Base-by-base conservation (phyloP, 1,140 invertebrate genomes). In the Archegozetes longisetosus region DNA sequence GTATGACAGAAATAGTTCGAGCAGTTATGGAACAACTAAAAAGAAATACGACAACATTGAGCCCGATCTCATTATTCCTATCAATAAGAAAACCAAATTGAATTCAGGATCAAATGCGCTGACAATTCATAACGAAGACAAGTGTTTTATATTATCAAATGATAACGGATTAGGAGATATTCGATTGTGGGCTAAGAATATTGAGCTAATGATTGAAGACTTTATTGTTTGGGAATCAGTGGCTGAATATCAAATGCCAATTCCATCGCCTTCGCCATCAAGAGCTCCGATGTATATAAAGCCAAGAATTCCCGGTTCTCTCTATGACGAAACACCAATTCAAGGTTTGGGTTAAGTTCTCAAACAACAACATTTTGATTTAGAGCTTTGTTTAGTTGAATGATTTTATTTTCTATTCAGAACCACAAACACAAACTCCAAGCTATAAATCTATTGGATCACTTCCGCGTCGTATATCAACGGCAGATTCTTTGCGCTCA, bases 261-360 rank as follows among this genome's bases (percentile, higher is more conserved):
- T 82, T 12, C 74, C 77, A 3, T 74, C 71, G 22, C 72, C 77
- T 6, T 75, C 77, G 54, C 72, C 71, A 59, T 68, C 68, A 3
- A 73, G 73, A 54, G 70, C 74, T 60, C 73, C 73, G 6, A 76
- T 79, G 62, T 71, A 72, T 26, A 69, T 70, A 29, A 71, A 71
- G 28, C 71, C 73, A 32, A 66, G 76, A 63, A 22, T 58, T 48
- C 77, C 79, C 61, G 76, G 77, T 50, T 79, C 79, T 26, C 64
- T 81, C 1, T 81, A 81, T 61, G 78, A 81, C 60, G 76, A 81
- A 70, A 80, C 77, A 29, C 77, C 79, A 50, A 67, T 80, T 23
- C 75, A 76, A 62, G 78, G 77, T 78, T 9, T 40, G 32, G 6
- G 17, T 40, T 9, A 40, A 6, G 6, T 40, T 40, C 32, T 40